Base-by-base conservation (phyloP, 2,797 vertebrate genomes). In the Psittacula derbiana region DNA sequence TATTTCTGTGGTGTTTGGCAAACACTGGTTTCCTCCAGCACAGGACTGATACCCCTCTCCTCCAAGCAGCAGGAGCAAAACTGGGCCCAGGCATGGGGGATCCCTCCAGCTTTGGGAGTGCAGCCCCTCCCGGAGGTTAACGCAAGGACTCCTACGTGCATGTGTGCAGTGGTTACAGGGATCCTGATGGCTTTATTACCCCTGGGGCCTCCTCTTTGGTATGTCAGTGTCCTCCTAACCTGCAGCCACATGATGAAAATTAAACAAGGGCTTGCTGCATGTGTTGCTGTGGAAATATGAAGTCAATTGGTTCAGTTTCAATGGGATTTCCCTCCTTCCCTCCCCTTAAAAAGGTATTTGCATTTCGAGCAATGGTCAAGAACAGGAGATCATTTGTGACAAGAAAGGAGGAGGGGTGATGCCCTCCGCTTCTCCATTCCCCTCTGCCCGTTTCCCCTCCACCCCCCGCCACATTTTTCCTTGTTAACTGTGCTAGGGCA, bases 181-280 rank as follows among this genome's bases (percentile, higher is more conserved):
- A 52, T 47, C 80, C 73, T 15, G 60, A 60, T 47, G 65, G 50
- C 71, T 96, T 95, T 94, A 67, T 80, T 47, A 65, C 91, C 91
- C 80, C 46, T 8, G 60, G 66, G 92, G 80, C 87, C 90, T 71
- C 58, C 55, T 71, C 81, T 58, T 60, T 7, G 46, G 62, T 33
- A 50, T 87, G 83, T 80, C 91, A 25, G 62, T 88, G 75, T 93
- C 83, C 80, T 93, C 80, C 88, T 73, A 92, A 93, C 87, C 89
- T 88, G 58, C 58, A 83, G 46, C 61, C 93, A 76, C 86, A 80
- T 75, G 91, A 92, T 2, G 12, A 88, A 91, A 93, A 86, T 89
- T 76, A 89, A 96, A 96, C 87, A 88, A 67, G 55, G 27, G 16
- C 12, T 71, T 88, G 66, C 65, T 80, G 47, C 61, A 27, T 49